Evolutionary conservation across 2,888 invertebrate genomes (phyloP).

Genomic region (Ptychoptera contaminata): DNA sequence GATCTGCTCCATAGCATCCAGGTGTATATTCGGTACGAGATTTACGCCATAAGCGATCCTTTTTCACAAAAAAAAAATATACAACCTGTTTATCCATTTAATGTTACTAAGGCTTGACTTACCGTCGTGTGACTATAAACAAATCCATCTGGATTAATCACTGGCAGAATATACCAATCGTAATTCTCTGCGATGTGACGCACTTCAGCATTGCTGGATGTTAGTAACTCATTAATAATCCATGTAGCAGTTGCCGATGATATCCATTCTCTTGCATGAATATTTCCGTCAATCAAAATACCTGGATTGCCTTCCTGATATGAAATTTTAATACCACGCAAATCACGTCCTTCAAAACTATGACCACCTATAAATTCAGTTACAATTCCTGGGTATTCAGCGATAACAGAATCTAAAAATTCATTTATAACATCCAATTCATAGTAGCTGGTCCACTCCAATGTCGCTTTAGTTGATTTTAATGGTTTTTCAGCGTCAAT

Average conservation of each 20-base stretch:
- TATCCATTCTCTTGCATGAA: conserved; percentile 34
- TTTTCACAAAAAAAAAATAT: too few species aligned
- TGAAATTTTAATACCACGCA: conserved; percentile 24
- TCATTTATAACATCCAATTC: conserved; percentile 27
- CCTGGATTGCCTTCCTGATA: conserved; percentile 19
- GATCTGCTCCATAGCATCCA: conserved; percentile 47
- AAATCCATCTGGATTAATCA: conserved; percentile 56
- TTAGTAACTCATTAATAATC: conserved; percentile 35
- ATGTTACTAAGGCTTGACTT: too few species aligned
- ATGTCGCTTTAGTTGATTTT: conserved; percentile 17
- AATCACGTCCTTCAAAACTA: conserved; percentile 32
- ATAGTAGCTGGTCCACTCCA: conserved; percentile 15
- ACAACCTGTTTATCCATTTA: too few species aligned
- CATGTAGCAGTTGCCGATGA: conserved; percentile 34
- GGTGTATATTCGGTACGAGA: conserved; percentile 36
- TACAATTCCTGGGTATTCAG: conserved; percentile 27
- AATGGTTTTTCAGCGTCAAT: conserved; percentile 12
- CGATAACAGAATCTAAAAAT: conserved; percentile 34
- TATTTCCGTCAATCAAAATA: conserved; percentile 24
- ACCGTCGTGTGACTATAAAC: conserved; percentile 34
- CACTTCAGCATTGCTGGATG: conserved; percentile 24
- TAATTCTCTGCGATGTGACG: conserved; percentile 31
- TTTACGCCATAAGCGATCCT: conserved; percentile 57
- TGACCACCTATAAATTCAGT: conserved; percentile 30
- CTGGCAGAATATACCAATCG: conserved; percentile 51